Evolutionary conservation across 1,140 invertebrate genomes (phyloP), one percentile per base, ranked within the genome.

Genomic region (Rhyacophila brunnea): DNA sequence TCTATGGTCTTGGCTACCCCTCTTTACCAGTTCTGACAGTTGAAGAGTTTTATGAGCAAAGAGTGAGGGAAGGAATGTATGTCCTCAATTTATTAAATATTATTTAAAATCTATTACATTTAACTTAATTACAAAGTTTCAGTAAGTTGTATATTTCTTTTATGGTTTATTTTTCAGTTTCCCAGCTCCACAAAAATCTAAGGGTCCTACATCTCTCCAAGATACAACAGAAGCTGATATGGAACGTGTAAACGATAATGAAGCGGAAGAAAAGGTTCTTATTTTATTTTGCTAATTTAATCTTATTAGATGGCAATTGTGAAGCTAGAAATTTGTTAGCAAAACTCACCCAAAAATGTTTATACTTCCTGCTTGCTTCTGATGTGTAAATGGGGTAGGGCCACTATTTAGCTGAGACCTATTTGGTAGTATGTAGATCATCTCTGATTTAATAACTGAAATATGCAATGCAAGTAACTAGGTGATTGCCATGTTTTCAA

Each of bases 1-100:
- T 99, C 1, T 97, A 87, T 79, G 97, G 97, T 6, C 77, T 88
- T 35, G 97, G 96, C 0, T 99, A 99, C 83, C 96, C 96, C 0
- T 89, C 91, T 69, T 71, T 98, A 53, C 95, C 96, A 0, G 86
- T 91, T 1, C 81, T 95, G 76, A 95, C 93, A 0, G 89, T 99
- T 0, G 88, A 97, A 68, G 96, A 99, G 75, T 98, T 98, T 78
- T 98, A 96, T 74, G 87, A 96, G 44, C 83, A 96, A 74, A 84
- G 93, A 65, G 84, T 93, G 0, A 78, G 82, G 52, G 88, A 91
- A 45, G 93, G 93, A 69, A 81, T 86, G 82, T 91, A 70, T 81
- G 83, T 81, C 15, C 4, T 13, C n/a, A 40, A 10, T 45, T 45
- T 45, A 4, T 45, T 45, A 10, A 6, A 17, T 45, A 15, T 17